Evolutionary conservation across 1,140 invertebrate species (phyloP), one percentile per base, ranked within the genome.

Genomic region (Steinernema khuongi): DNA sequence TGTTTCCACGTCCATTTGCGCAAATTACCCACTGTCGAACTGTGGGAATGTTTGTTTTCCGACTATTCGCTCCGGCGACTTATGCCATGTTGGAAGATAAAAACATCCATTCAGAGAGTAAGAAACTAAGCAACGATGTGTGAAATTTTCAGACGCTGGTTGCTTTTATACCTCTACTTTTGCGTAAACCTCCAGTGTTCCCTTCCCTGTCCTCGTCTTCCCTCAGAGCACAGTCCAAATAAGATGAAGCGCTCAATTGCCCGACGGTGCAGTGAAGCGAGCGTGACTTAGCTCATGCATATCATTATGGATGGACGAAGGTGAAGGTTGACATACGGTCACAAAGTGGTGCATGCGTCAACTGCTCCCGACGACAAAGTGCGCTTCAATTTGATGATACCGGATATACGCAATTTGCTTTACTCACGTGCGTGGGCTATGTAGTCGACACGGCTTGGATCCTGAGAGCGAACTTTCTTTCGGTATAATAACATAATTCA

Each of bases 221-320:
- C n/a, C n/a, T n/a, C n/a, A n/a, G n/a, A n/a, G n/a, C n/a, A n/a
- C n/a, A n/a, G n/a, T n/a, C n/a, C n/a, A n/a, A n/a, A n/a, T n/a
- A n/a, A n/a, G n/a, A n/a, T n/a, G n/a, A n/a, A n/a, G n/a, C n/a
- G n/a, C n/a, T n/a, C n/a, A n/a, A n/a, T n/a, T n/a, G n/a, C n/a
- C n/a, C n/a, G n/a, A n/a, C 36, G n/a, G 36, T 41, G 36, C 7
- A 41, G 36, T 41, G 36, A 11, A n/a, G n/a, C 36, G n/a, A 41
- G 36, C 36, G 36, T 41, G 7, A n/a, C 50, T 60, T 60, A 60
- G 50, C 50, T 60, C 22, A 22, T 60, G 50, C 50, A 60, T 60
- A 60, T 7, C 50, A 60, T 60, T 60, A 60, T 26, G 14, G 11
- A n/a, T 22, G 7, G 4, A 17, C 4, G 26, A 26, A 14, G 2